These are phyloP conservation scores for Halictus ligatus DNA, from an alignment of 2,888 invertebrate species.

Conservation along the genomic window DNA sequence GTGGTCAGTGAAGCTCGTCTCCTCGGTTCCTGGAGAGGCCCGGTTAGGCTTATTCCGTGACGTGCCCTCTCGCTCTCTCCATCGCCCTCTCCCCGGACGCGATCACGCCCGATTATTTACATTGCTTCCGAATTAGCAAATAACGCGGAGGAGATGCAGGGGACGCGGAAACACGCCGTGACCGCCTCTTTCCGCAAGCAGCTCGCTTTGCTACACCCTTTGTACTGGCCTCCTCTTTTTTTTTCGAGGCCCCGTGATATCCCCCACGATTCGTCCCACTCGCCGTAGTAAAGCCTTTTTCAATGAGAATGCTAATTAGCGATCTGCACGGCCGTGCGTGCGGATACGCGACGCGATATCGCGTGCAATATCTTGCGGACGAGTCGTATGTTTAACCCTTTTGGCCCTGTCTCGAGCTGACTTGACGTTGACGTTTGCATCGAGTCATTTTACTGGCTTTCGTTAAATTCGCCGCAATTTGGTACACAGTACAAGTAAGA, in stretches of 20 bases:
- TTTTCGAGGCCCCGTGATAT: conserved; percentile 34
- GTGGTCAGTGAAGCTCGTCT: conserved; percentile 84
- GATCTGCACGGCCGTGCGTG: conserved; percentile 19
- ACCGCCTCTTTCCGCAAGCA: conserved; percentile 66
- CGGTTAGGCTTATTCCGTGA: conserved; percentile 64
- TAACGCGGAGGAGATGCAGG: conserved; percentile 30
- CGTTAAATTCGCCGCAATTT: neutral
- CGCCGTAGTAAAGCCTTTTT: conserved; percentile 45
- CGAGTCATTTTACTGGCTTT: neutral
- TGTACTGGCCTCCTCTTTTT: conserved; percentile 30
- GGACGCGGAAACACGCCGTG: conserved; percentile 59
- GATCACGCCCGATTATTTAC: conserved; percentile 74
- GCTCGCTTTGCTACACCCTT: conserved; percentile 20
- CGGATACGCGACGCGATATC: neutral
- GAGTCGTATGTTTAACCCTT: neutral
- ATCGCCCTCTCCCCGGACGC: conserved; percentile 52
- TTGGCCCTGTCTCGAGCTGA: conserved; percentile 5
- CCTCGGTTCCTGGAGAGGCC: conserved; percentile 68
- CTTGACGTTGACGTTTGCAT: neutral
- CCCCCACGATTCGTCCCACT: conserved; percentile 32
- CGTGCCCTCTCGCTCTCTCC: conserved; percentile 67
- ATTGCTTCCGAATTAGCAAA: conserved; percentile 80
- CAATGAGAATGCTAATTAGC: conserved; percentile 60
- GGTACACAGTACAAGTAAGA: neutral
- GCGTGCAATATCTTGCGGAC: conserved; percentile 9